Evolutionary conservation across 2,113 vertebrate species (phyloP).

Genomic region (Mustelus asterias): DNA sequence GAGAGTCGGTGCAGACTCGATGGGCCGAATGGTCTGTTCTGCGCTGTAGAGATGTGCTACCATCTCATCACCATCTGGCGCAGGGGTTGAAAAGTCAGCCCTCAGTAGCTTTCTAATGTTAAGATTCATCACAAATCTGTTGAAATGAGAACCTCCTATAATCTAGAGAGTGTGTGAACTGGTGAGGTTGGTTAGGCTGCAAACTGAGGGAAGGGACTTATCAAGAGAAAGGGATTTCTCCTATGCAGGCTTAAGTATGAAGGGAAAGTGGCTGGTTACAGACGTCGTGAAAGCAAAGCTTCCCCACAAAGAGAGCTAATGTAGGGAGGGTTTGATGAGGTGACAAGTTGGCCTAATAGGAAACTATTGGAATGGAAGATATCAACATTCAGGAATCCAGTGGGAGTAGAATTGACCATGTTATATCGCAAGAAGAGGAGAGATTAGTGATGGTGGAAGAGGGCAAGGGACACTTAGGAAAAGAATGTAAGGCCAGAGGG

Average conservation of each 20-base stretch:
- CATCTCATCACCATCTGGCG: background rate
- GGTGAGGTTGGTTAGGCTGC: background rate
- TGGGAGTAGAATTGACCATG: background rate
- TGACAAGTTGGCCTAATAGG: background rate
- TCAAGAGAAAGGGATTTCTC: background rate
- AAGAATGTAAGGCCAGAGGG: background rate
- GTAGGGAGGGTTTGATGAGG: background rate
- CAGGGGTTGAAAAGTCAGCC: background rate
- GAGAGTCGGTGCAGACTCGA: too few species aligned
- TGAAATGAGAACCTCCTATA: background rate
- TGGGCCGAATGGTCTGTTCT: too few species aligned
- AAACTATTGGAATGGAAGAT: background rate
- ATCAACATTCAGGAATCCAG: background rate
- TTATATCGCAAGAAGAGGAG: background rate
- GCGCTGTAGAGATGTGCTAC: background rate
- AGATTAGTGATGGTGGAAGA: background rate
- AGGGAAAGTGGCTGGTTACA: background rate
- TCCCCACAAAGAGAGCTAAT: background rate
- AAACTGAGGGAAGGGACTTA: background rate
- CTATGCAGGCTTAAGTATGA: background rate
- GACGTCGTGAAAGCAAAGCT: background rate
- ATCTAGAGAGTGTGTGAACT: background rate
- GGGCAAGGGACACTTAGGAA: background rate
- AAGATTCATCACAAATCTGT: background rate
- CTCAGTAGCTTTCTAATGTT: background rate